Percentiles rank a stretch among this genome's conserved stretches.
phyloP scores from a whole-genome alignment of 1,140 invertebrate species.

The Sipha flava region DNA sequence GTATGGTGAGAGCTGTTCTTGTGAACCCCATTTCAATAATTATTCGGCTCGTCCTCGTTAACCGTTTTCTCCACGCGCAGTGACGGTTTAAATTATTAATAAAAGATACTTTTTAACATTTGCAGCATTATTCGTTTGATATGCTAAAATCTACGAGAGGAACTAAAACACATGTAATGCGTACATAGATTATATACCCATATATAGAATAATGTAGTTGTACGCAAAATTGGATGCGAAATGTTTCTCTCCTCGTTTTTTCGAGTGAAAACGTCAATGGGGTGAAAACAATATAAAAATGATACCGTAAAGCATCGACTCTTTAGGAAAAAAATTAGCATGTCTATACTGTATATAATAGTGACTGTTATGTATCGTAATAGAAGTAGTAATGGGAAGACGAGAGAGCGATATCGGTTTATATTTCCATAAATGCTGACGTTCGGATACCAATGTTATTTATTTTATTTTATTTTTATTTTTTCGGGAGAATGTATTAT shows the following conservation, averaged over 20 bases:
- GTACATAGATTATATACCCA: no score
- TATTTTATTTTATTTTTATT: background rate
- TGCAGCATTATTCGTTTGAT: background rate
- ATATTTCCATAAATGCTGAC: conserved; percentile 11
- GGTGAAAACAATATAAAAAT: background rate
- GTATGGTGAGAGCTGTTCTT: background rate
- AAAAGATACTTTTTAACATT: background rate
- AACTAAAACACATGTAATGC: background rate
- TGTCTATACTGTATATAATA: background rate
- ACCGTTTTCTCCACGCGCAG: background rate
- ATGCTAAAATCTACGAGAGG: background rate
- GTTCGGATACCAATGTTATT: background rate
- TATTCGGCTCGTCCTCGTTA: background rate
- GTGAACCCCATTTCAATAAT: background rate
- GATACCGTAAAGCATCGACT: background rate
- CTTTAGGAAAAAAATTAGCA: background rate
- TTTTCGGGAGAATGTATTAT: no score
- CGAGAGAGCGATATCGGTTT: background rate
- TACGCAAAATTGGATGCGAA: background rate
- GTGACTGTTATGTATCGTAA: background rate
- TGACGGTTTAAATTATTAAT: background rate
- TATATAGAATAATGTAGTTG: background rate
- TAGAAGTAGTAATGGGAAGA: background rate
- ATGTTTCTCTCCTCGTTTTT: background rate
- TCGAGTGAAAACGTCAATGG: background rate